Base-by-base conservation (phyloP, 2,113 vertebrate genomes). In the Podarcis raffonei region DNA sequence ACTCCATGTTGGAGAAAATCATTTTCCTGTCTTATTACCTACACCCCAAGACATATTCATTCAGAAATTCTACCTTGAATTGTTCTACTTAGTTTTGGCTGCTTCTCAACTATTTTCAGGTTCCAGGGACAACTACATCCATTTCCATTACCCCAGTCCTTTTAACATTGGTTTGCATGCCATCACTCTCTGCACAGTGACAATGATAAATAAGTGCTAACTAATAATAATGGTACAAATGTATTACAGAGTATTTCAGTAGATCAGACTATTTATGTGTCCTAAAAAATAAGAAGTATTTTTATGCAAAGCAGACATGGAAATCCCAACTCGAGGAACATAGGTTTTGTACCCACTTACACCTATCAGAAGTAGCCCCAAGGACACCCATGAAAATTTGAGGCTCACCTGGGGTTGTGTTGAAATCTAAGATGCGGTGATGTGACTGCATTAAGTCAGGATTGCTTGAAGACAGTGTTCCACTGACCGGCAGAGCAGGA, bases 371-470 rank as follows among this genome's bases (percentile, higher is more conserved):
- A 1, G 23, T 30, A 16, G 35, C 5, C n/a, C 65, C 27, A 5
- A 39, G 9, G 6, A 0, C 0, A 6, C 7, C 13, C 89, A 84
- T 1, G 25, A 77, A 2, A 84, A 83, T 6, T 2, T 0, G 2
- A 62, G 42, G 59, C 96, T 94, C 94, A 99, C 98, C 99, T 65
- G 99, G 98, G 86, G 98, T 98, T 92, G 98, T 98, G 93, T 97
- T 99, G 95, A 99, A 99, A 95, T 99, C 99, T 80, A 99, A 97
- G 91, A 99, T 99, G 91, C 99, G 98, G 91, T 99, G 98, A 94
- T 99, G 99, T 3, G 99, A 99, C 95, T 99, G 99, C 87, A 99
- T 92, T 18, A 99, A 96, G 89, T 99, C 99, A 0, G 99, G 99
- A 95, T 99, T 99, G 62, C 98, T 99, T 32, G 99, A 99, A 0